Evolutionary conservation across 2,888 invertebrate genomes (phyloP), one percentile per base, ranked within the genome.

Genomic region (Tuberolachnus salignus): DNA sequence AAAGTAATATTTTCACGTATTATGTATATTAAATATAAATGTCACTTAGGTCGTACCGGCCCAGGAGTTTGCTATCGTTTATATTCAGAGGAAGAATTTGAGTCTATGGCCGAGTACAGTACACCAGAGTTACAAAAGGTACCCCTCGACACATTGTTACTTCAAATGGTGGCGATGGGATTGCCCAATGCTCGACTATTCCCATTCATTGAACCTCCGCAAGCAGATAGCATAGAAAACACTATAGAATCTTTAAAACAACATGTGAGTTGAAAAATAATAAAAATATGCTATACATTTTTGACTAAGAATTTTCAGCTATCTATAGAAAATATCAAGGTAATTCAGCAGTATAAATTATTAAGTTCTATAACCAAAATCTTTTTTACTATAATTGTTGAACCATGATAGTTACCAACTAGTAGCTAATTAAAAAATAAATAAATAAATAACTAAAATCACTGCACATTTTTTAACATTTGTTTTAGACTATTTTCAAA

Each of bases 151-250:
- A 94, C 95, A 0, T 88, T 98, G 44, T 86, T 98, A 1, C 87
- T 99, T 55, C 91, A 95, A 84, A 96, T 99, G 96, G 91, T 96
- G 74, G 92, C 97, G 0, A 91, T 99, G 87, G 98, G 98, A 0
- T 89, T 99, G 74, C 93, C 91, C 63, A 94, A 98, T 87, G 92
- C 94, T 6, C 88, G 95, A 75, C 89, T 92, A 83, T 99, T 99
- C 87, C 98, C 98, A 0, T 99, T 98, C 84, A 89, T 99, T 80
- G 98, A 99, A 86, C 89, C 94, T n/a, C 99, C 98, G 0, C 90
- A 92, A 0, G 87, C 89, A 13, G 91, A 92, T 61, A 92, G 92
- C 61, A 89, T 99, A 63, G 97, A 97, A 84, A 93, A 93, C 84
- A 92, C 97, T 0, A 88, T 99, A 81, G 86, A 92, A 80, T 92